Evolutionary conservation across 2,113 vertebrate genomes (phyloP), one percentile per base, ranked within the genome.

Genomic region (Oostethus manadensis): DNA sequence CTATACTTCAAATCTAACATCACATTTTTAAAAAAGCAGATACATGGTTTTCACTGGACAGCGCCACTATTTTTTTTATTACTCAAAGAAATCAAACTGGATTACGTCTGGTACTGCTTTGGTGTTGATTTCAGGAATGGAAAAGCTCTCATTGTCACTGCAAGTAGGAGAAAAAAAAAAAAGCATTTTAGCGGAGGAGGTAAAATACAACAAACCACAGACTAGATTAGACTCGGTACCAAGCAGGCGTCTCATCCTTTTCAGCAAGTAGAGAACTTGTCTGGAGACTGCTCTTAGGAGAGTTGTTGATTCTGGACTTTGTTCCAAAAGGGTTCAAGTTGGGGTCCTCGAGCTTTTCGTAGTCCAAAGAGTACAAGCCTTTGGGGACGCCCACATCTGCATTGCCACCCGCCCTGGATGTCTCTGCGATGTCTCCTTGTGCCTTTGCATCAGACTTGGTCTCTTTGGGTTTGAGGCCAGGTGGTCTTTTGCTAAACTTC

Each of bases 291-390:
- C 54, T 8, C 51, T 64, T 43, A 0, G 82, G 82, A 10, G 90
- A 92, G 55, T 75, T 83, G 10, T 38, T 78, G 51, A 93, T 79
- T 50, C 63, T 85, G 0, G 70, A 60, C 45, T 68, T 77, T 8
- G 85, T 82, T 54, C 86, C 82, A 68, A 93, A 90, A 0, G 86
- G 91, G 74, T 86, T 91, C 20, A 92, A 91, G 79, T 91, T 80
- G 0, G 91, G 90, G 70, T 93, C 88, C 4, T 92, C 90, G 13
- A 80, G 62, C 29, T 77, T 80, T 14, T 80, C 73, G 58, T 91
- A 62, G 38, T 91, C 87, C 60, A 92, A 77, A 0, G 68, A 68
- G 38, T 89, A 92, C 15, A 89, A 79, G 8, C 70, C 80, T 74
- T 68, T 88, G 18, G 85, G 67, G 51, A 76, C n/a, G 13, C 79